These are phyloP conservation scores for Protophormia terraenovae DNA, from an alignment of 2,888 invertebrate species.

Conservation along the genomic window DNA sequence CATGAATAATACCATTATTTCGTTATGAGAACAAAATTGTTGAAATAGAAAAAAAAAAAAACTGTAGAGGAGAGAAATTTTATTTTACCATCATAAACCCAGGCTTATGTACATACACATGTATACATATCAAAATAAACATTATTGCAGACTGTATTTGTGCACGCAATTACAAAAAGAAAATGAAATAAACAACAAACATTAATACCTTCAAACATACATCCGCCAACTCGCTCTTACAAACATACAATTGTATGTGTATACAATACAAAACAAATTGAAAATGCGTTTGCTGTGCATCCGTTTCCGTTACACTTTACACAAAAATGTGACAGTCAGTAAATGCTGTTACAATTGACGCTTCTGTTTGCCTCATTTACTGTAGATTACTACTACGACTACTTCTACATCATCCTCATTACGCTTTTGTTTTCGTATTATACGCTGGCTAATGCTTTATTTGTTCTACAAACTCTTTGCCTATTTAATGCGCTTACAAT, in stretches of 20 bases:
- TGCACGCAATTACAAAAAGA: not conserved
- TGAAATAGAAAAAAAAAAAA: not conserved
- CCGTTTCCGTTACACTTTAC: constrained; percentile 61
- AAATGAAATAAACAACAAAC: not conserved
- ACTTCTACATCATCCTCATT: not conserved
- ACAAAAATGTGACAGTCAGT: constrained; percentile 45
- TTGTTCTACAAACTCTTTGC: constrained; percentile 17
- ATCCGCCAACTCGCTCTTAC: not conserved
- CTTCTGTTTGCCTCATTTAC: not conserved
- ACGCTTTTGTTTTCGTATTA: not conserved
- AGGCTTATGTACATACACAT: not conserved
- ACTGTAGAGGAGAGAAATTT: not conserved
- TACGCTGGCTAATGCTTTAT: constrained; percentile 11
- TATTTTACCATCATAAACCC: not conserved
- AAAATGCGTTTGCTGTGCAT: constrained; percentile 46
- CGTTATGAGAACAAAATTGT: not conserved
- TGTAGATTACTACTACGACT: not conserved
- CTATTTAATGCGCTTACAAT: constrained; percentile 50
- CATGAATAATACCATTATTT: constrained; percentile 6
- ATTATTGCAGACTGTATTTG: not conserved
- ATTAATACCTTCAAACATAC: not conserved
- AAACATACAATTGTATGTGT: too few relatives aligned
- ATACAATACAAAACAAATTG: constrained; percentile 38
- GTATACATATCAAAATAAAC: not conserved
- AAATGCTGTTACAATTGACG: constrained; percentile 18